phyloP scores from a whole-genome alignment of 2,888 invertebrate genomes.

The Latrodectus hesperus region DNA sequence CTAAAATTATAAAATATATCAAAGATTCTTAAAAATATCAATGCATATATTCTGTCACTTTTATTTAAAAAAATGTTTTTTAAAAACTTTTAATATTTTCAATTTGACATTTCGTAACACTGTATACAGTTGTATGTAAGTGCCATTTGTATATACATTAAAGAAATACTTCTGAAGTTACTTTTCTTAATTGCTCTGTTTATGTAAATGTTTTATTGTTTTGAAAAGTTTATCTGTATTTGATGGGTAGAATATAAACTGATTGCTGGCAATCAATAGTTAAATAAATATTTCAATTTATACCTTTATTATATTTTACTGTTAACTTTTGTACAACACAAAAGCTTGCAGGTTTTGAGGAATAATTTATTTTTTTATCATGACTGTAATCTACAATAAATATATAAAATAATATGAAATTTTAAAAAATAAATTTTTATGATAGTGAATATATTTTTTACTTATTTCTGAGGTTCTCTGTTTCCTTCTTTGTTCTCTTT shows the following conservation, averaged over 20 bases:
- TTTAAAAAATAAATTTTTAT: no score
- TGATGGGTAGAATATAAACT: background rate
- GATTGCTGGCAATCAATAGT: slow-evolving; percentile 57
- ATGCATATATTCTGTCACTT: no score
- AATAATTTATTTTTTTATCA: background rate
- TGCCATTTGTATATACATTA: slow-evolving; percentile 35
- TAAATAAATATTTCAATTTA: background rate
- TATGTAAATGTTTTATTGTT: slow-evolving; percentile 20
- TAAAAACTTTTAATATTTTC: no score
- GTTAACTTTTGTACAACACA: slow-evolving; percentile 28
- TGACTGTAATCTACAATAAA: no score
- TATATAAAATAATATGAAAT: no score
- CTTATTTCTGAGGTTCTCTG: no score
- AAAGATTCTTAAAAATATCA: no score
- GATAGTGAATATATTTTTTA: no score
- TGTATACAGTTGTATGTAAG: slow-evolving; percentile 30
- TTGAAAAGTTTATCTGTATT: slow-evolving; percentile 20
- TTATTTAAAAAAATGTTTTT: no score
- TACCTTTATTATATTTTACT: slow-evolving; percentile 6
- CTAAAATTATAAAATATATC: background rate
- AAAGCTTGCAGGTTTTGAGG: slow-evolving; percentile 31
- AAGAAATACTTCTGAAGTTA: background rate
- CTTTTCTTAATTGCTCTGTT: slow-evolving; percentile 19
- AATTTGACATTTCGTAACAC: background rate
- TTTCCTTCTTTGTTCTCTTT: no score